These are phyloP conservation scores for Parnassius mnemosyne DNA, from an alignment of 2,888 invertebrate genomes.

Conservation along the genomic window DNA sequence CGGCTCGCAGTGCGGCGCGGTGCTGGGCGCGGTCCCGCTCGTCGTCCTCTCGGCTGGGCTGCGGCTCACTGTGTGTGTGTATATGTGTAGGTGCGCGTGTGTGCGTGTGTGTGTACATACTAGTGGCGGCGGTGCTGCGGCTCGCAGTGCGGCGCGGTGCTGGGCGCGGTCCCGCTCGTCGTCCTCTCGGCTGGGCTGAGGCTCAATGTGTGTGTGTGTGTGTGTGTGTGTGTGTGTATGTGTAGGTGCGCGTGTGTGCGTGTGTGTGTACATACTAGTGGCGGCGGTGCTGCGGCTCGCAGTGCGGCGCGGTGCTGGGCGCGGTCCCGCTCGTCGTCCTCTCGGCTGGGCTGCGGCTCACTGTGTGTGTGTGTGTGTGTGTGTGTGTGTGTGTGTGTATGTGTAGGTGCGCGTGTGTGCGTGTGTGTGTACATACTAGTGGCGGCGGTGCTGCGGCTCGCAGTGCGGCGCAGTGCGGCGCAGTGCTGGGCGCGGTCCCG, in stretches of 20 bases:
- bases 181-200: constrained; percentile 43
- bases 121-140: constrained; percentile 44
- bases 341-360: constrained; percentile 44
- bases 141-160: constrained; percentile 39
- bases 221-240: neutral
- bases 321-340: constrained; percentile 44
- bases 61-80: too few species aligned
- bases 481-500: constrained; percentile 39
- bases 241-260: too few species aligned
- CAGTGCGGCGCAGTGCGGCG: constrained; percentile 39
- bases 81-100: too few species aligned
- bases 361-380: neutral
- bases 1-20: too few species aligned
- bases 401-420: too few species aligned
- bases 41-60: too few species aligned
- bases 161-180: constrained; percentile 40
- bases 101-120: constrained; percentile 32
- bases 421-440: constrained; percentile 36
- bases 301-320: constrained; percentile 36
- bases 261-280: constrained; percentile 36
- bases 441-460: constrained; percentile 43
- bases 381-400: too few species aligned
- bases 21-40: too few species aligned
- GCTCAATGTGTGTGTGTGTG: constrained; percentile 28
- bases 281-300: constrained; percentile 44